Evolutionary conservation across 2,888 invertebrate species (phyloP).

Genomic region (Rhogogaster chlorosoma): DNA sequence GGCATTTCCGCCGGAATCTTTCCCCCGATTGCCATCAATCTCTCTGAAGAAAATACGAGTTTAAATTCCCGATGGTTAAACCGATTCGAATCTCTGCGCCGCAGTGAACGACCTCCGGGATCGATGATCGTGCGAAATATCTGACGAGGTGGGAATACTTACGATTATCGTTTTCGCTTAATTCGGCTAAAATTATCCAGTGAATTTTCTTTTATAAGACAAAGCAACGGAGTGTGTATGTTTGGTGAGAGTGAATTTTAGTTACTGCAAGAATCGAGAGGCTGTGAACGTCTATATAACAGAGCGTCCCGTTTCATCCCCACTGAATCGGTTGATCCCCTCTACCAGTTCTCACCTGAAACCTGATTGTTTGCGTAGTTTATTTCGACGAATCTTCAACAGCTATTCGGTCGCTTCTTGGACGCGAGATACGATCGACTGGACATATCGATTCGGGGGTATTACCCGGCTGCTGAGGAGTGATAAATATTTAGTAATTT

Average conservation of each 20-base stretch:
- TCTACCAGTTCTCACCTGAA: constrained; percentile 21
- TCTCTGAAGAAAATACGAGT: background rate
- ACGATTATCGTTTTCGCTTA: background rate
- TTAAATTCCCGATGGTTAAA: background rate
- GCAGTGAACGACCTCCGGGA: background rate
- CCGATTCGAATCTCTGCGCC: background rate
- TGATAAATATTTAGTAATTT: background rate
- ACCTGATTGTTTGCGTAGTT: background rate
- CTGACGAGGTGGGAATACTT: background rate
- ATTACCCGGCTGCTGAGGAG: background rate
- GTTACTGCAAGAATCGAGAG: constrained; percentile 66
- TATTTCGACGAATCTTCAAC: background rate
- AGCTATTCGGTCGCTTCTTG: background rate
- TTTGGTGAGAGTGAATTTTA: background rate
- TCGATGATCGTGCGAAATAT: background rate
- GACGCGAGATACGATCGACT: background rate
- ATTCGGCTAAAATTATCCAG: background rate
- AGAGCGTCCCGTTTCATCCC: constrained; percentile 1
- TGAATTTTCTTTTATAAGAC: background rate
- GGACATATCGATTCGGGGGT: background rate
- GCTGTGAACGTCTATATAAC: constrained; percentile 66
- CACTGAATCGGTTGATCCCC: background rate
- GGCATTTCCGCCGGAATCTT: too few species aligned
- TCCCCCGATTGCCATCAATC: background rate
- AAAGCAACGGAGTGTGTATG: background rate